These are phyloP conservation scores for Formica aserva DNA, from an alignment of 2,888 invertebrate species.

Conservation along the genomic window DNA sequence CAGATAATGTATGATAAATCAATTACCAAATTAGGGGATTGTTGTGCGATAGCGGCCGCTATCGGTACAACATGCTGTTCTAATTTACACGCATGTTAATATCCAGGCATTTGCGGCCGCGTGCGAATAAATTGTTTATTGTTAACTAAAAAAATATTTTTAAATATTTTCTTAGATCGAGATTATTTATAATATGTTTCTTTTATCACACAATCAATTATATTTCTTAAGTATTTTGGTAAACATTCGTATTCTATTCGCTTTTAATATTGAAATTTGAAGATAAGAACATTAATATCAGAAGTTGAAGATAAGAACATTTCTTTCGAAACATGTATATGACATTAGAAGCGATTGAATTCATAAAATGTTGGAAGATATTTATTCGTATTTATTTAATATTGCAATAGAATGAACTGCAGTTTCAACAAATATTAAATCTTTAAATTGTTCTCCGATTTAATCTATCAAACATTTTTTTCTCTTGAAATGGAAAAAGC, in stretches of 20 bases:
- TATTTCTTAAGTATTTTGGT: not conserved
- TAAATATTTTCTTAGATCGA: not conserved
- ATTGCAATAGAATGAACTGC: not conserved
- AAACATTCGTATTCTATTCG: not conserved
- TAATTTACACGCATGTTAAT: constrained; percentile 39
- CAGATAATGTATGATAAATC: constrained; percentile 82
- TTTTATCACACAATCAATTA: not conserved
- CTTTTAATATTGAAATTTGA: not conserved
- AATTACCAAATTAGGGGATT: constrained; percentile 84
- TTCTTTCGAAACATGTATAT: not conserved
- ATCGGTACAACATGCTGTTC: constrained; percentile 41
- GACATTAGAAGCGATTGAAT: not conserved
- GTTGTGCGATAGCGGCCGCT: constrained; percentile 69
- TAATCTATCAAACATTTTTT: constrained; percentile 26
- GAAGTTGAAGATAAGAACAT: not conserved
- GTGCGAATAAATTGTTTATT: not conserved
- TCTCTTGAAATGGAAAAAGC: not conserved
- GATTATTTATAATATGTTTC: not conserved
- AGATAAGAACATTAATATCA: not conserved
- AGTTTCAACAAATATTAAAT: not conserved
- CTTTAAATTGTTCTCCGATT: constrained; percentile 20
- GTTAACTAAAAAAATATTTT: not conserved
- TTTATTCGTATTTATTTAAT: not conserved
- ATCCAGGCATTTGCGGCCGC: not conserved
- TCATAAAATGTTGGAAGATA: not conserved